Evolutionary conservation across 64 coral and sea anemone genomes (phyloP).

Genomic region (Stylophora pistillata): DNA sequence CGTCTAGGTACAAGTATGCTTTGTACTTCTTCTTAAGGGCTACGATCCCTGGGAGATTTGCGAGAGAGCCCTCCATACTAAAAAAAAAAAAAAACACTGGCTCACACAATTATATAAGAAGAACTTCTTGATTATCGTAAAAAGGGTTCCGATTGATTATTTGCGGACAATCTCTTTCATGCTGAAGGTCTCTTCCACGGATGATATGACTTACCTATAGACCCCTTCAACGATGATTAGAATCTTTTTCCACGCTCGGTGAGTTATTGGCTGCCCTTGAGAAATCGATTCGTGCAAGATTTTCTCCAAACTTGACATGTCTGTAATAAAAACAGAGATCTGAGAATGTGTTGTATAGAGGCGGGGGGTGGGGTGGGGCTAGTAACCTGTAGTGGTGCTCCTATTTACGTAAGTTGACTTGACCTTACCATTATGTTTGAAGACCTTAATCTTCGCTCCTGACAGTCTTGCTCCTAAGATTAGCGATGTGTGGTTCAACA

Average conservation of each 20-base stretch:
- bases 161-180: too few relatives aligned
- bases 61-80: conserved; percentile 97
- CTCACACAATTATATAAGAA: too few relatives aligned
- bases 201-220: conserved; percentile 71
- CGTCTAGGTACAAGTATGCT: conserved; percentile 93
- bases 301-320: conserved; percentile 85
- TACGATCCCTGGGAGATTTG: conserved; percentile 82
- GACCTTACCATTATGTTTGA: conserved; percentile 94
- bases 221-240: conserved; percentile 97
- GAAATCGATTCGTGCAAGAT: conserved; percentile 78
- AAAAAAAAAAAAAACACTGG: background rate
- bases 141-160: too few relatives aligned
- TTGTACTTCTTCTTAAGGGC: conserved; percentile 99
- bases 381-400: too few relatives aligned
- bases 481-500: conserved; percentile 92
- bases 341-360: background rate
- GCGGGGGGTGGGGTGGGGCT: too few relatives aligned
- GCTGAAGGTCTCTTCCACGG: too few relatives aligned
- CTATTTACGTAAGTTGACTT: too few relatives aligned
- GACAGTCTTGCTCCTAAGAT: conserved; percentile 94
- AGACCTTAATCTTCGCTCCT: conserved; percentile 92
- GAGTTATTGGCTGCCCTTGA: conserved; percentile 90
- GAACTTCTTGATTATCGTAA: too few relatives aligned
- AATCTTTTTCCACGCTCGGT: conserved; percentile 92
- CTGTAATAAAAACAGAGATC: conserved; percentile 28